A percentile compares a stretch with the other conserved stretches of the same genome.
phyloP scores from a whole-genome alignment of 37 sponge, comb jelly and placozoan species.

The Hormiphora californensis region DNA sequence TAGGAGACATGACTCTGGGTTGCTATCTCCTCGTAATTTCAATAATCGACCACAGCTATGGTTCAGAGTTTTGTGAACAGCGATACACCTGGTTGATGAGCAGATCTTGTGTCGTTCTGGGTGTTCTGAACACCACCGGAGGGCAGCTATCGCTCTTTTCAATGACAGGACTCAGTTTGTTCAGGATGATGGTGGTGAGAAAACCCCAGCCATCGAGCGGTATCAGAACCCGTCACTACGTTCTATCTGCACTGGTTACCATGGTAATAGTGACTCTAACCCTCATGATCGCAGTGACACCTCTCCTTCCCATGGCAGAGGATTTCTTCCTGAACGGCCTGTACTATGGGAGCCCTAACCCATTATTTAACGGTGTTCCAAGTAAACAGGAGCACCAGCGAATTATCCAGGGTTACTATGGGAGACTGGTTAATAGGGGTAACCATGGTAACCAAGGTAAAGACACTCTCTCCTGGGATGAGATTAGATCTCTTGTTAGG shows the following conservation, averaged over 20 bases:
- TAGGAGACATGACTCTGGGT: not conserved
- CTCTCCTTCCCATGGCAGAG: not conserved
- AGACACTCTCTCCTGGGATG: not conserved
- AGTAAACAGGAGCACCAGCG: not conserved
- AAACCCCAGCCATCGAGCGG: not conserved
- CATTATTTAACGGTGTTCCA: not conserved
- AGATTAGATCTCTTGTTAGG: not conserved
- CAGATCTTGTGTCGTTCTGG: not conserved
- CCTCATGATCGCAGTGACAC: not conserved
- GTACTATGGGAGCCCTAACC: not conserved
- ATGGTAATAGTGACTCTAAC: not conserved
- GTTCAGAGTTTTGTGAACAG: not conserved
- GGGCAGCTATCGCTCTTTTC: not conserved
- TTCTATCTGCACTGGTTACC: not conserved
- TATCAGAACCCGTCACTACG: not conserved
- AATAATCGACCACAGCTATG: not conserved
- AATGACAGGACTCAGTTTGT: not conserved
- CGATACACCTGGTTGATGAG: not conserved
- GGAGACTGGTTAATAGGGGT: not conserved
- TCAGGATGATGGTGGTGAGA: not conserved
- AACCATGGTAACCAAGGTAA: no score
- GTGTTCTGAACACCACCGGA: not conserved
- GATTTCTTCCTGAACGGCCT: constrained; percentile 9
- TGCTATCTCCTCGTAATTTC: not conserved
- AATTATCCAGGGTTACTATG: constrained; percentile 13